Conservation (phyloP, 1,140 invertebrate species). For the Hyles euphorbiae region DNA sequence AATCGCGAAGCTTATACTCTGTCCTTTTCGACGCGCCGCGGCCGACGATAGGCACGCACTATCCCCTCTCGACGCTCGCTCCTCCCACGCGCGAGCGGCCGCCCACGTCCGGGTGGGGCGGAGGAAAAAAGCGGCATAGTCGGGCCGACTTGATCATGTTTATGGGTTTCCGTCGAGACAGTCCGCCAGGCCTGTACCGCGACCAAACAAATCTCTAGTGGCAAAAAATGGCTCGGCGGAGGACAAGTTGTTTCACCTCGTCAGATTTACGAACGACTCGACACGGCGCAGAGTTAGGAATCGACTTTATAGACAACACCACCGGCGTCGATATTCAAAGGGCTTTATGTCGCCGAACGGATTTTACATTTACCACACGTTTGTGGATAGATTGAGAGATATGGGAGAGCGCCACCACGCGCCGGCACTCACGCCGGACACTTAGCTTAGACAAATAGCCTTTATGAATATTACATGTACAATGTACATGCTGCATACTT, state of each 20-base stretch:
- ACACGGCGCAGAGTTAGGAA: constrained; percentile 33
- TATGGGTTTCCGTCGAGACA: constrained; percentile 69
- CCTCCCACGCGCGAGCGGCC: constrained; percentile 34
- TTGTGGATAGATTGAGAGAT: no score
- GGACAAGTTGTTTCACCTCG: constrained; percentile 69
- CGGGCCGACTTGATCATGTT: constrained; percentile 62
- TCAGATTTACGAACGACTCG: constrained; percentile 59
- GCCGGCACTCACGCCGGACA: background rate
- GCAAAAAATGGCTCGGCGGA: constrained; percentile 64
- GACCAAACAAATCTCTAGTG: constrained; percentile 67
- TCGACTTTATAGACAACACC: constrained; percentile 34
- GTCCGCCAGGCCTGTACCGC: constrained; percentile 48
- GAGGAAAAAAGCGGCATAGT: constrained; percentile 59
- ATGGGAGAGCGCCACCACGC: background rate
- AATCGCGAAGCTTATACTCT: constrained; percentile 43
- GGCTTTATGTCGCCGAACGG: no score
- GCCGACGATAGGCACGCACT: constrained; percentile 31
- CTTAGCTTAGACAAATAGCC: background rate
- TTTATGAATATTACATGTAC: background rate
- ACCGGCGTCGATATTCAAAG: constrained; percentile 17
- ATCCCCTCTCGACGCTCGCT: constrained; percentile 39
- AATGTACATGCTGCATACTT: no score
- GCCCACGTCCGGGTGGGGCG: constrained; percentile 40
- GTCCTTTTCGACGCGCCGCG: constrained; percentile 44
- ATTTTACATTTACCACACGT: no score